phyloP scores from a whole-genome alignment of 2,888 invertebrate species.

The Polymixis flavicincta region DNA sequence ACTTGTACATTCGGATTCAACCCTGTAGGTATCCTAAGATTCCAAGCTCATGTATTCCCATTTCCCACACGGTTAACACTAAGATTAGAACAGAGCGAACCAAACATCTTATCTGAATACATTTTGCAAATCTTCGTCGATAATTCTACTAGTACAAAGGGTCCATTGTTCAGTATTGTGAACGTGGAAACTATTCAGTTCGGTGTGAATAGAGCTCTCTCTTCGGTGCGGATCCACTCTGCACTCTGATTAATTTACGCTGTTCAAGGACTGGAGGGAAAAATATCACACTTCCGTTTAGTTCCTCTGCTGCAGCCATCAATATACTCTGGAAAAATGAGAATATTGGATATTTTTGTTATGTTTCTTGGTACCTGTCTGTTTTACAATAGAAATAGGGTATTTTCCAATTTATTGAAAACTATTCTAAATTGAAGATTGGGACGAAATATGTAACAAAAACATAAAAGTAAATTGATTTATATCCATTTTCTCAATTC shows the following conservation, averaged over 20 bases:
- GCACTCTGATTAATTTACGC: constrained; percentile 60
- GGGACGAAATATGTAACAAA: too few relatives aligned
- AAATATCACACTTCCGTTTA: constrained; percentile 17
- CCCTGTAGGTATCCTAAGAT: not conserved
- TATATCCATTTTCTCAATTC: too few relatives aligned
- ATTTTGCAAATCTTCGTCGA: constrained; percentile 58
- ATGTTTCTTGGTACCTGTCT: not conserved
- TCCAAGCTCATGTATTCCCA: constrained; percentile 13
- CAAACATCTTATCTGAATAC: constrained; percentile 50
- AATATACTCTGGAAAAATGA: constrained; percentile 6
- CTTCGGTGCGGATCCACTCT: constrained; percentile 44
- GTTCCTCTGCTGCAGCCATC: not conserved
- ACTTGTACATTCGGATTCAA: not conserved
- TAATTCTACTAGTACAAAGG: constrained; percentile 62
- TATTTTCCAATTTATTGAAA: too few relatives aligned
- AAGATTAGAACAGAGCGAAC: constrained; percentile 37
- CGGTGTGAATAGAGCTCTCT: constrained; percentile 55
- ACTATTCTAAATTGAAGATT: too few relatives aligned
- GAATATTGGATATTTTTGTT: not conserved
- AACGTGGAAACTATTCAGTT: constrained; percentile 64
- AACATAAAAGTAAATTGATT: too few relatives aligned
- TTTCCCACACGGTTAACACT: constrained; percentile 7
- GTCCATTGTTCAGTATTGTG: constrained; percentile 60
- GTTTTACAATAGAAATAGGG: not conserved
- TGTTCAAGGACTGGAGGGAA: constrained; percentile 10